Evolutionary conservation across 1,140 invertebrate species (phyloP).

Genomic region (Rhyzopertha dominica): DNA sequence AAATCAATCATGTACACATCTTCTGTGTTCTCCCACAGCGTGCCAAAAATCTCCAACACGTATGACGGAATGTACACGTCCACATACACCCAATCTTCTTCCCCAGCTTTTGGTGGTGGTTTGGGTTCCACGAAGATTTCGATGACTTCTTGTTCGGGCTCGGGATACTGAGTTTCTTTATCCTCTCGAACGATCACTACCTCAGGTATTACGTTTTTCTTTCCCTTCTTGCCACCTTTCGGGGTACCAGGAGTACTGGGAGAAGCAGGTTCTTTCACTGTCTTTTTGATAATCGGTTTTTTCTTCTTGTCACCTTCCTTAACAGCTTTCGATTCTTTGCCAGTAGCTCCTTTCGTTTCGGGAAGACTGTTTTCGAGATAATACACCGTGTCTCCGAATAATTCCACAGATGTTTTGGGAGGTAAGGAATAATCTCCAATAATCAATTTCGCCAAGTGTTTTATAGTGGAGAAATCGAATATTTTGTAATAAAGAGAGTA

Average conservation of each 20-base stretch:
- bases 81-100: constrained; percentile 51
- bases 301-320: constrained; percentile 17
- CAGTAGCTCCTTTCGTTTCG: constrained; percentile 21
- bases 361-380: constrained; percentile 27
- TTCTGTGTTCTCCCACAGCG: constrained; percentile 54
- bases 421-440: constrained; percentile 50
- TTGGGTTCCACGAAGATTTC: not conserved
- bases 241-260: too few relatives aligned
- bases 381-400: constrained; percentile 49
- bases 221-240: constrained; percentile 19
- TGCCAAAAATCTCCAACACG: constrained; percentile 44
- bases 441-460: constrained; percentile 52
- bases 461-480: constrained; percentile 50
- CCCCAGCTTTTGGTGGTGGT: constrained; percentile 43
- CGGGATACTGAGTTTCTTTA: constrained; percentile 33
- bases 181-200: constrained; percentile 25
- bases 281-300: constrained; percentile 18
- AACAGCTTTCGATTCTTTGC: constrained; percentile 16
- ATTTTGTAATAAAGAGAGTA: constrained; percentile 53
- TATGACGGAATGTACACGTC: constrained; percentile 45
- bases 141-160: constrained; percentile 17
- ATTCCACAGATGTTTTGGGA: constrained; percentile 43
- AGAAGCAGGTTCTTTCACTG: constrained; percentile 28
- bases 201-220: constrained; percentile 10
- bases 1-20: constrained; percentile 50